These are phyloP conservation scores for Ailurus styani DNA, from an alignment of 2,113 vertebrate genomes.

Conservation along the genomic window DNA sequence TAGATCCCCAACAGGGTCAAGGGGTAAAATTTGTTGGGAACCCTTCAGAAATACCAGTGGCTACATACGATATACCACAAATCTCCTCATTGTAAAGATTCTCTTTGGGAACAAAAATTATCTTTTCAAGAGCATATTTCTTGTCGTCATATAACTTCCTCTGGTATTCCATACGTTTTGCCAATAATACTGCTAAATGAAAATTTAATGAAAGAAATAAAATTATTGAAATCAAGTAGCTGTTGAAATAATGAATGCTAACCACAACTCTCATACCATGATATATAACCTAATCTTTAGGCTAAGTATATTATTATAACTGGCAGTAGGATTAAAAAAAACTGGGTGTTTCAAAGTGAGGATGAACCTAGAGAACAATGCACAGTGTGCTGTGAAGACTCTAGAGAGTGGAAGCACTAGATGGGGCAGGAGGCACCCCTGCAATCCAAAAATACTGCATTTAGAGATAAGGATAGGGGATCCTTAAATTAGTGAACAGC, in stretches of 20 bases:
- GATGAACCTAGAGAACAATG: not conserved
- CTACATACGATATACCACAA: not conserved
- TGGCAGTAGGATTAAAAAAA: not conserved
- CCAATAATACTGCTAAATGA: not conserved
- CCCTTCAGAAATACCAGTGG: not conserved
- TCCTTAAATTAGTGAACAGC: not conserved
- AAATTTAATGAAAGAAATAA: slow-evolving; percentile 26
- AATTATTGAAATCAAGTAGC: not conserved
- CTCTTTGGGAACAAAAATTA: not conserved
- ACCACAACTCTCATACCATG: not conserved
- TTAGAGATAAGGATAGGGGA: not conserved
- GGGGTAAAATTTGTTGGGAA: not conserved
- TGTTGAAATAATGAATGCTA: not conserved
- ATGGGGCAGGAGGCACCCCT: too few species aligned
- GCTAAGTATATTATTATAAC: not conserved
- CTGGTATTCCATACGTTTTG: not conserved
- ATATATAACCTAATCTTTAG: not conserved
- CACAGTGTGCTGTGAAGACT: not conserved
- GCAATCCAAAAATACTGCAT: too few species aligned
- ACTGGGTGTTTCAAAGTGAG: not conserved
- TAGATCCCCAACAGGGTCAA: not conserved
- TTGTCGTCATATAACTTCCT: not conserved
- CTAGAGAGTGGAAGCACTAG: not conserved
- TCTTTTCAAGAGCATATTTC: not conserved
- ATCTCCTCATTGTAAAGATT: not conserved